A percentile compares a stretch with the other conserved stretches of the same genome.
These are phyloP conservation scores for Microctenopoma lineatum DNA, from an alignment of 2,797 vertebrate species.

Conservation along the genomic window DNA sequence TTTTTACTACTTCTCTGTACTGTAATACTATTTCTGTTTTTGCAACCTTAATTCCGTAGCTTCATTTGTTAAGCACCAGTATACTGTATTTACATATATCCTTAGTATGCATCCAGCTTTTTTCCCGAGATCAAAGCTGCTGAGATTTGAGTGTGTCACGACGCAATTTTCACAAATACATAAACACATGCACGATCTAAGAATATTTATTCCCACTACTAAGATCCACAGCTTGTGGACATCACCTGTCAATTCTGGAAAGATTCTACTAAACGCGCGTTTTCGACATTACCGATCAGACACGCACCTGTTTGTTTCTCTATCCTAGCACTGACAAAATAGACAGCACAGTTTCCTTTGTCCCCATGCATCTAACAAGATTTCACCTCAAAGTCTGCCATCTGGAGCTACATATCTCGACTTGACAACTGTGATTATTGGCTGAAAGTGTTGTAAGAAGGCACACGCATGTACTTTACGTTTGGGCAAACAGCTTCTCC, in stretches of 20 bases:
- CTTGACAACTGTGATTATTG: slow-evolving; percentile 38
- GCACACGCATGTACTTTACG: neutral
- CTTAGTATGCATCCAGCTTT: slow-evolving; percentile 29
- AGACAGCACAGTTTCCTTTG: slow-evolving; percentile 31
- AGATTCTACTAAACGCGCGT: slow-evolving; percentile 39
- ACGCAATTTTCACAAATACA: slow-evolving; percentile 35
- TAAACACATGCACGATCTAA: slow-evolving; percentile 26
- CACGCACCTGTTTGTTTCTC: slow-evolving; percentile 21
- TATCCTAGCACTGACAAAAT: slow-evolving; percentile 31
- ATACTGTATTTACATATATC: slow-evolving; percentile 31
- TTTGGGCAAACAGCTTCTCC: neutral
- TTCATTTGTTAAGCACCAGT: slow-evolving; percentile 12
- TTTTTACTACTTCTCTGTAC: neutral
- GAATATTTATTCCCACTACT: slow-evolving; percentile 23
- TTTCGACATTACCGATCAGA: slow-evolving; percentile 22
- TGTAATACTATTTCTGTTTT: neutral
- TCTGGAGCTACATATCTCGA: slow-evolving; percentile 34
- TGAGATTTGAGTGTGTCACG: slow-evolving; percentile 28
- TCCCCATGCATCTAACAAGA: slow-evolving; percentile 43
- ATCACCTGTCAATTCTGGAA: slow-evolving; percentile 39
- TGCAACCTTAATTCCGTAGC: neutral
- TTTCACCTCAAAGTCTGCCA: slow-evolving; percentile 46
- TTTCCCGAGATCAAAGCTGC: slow-evolving; percentile 38
- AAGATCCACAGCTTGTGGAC: slow-evolving; percentile 28
- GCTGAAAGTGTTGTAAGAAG: slow-evolving; percentile 20